Evolutionary conservation across 1,140 invertebrate species (phyloP).

Genomic region (Nephotettix cincticeps): DNA sequence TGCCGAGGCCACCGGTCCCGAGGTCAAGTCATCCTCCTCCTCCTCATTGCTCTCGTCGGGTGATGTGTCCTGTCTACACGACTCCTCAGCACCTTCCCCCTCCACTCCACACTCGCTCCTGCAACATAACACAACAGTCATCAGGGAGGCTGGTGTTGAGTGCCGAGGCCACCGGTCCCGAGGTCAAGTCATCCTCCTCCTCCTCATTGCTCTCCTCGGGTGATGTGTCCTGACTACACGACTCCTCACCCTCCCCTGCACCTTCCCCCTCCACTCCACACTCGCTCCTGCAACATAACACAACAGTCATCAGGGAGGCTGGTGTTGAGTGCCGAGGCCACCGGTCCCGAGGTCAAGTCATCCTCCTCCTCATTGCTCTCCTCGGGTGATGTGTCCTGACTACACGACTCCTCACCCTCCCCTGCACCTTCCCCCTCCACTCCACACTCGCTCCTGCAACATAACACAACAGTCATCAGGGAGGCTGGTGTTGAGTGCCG

Average conservation of each 20-base stretch:
- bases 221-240: slow-evolving; percentile 36
- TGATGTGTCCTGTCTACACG: slow-evolving; percentile 37
- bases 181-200: slow-evolving; percentile 41
- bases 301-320: no score
- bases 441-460: slow-evolving; percentile 35
- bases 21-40: slow-evolving; percentile 44
- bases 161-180: background rate
- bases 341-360: slow-evolving; percentile 42
- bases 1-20: slow-evolving; percentile 34
- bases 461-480: no score
- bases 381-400: slow-evolving; percentile 41
- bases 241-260: slow-evolving; percentile 35
- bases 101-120: slow-evolving; percentile 35
- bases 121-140: no score
- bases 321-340: no score
- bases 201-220: slow-evolving; percentile 46
- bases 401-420: slow-evolving; percentile 30
- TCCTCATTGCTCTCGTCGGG: slow-evolving; percentile 46
- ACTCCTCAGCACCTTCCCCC: slow-evolving; percentile 36
- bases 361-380: slow-evolving; percentile 47
- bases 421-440: slow-evolving; percentile 36
- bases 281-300: slow-evolving; percentile 29
- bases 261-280: slow-evolving; percentile 36
- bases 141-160: no score
- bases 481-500: background rate